Conservation (phyloP, 2,113 vertebrate species). For the Atlantisia rogersi region DNA sequence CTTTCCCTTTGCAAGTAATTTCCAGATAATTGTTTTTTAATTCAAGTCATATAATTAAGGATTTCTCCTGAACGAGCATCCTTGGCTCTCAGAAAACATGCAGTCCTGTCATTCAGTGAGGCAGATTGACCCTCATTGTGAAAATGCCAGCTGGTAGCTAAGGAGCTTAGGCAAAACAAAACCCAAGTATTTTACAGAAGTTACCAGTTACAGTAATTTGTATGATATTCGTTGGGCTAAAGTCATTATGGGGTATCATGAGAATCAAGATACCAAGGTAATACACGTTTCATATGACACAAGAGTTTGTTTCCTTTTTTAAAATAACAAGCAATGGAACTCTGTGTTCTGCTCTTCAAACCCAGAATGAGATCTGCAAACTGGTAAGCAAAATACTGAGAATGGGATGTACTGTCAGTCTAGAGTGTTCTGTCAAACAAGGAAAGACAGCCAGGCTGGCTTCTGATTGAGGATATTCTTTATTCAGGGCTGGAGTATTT, state of each 20-base stretch:
- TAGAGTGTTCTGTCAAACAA: background rate
- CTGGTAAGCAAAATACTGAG: background rate
- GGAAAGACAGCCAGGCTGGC: background rate
- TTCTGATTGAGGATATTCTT: background rate
- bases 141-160: background rate
- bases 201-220: background rate
- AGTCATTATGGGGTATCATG: background rate
- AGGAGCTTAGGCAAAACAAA: background rate
- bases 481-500: background rate
- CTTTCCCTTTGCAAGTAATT: background rate
- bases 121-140: background rate
- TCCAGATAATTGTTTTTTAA: background rate
- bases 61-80: background rate
- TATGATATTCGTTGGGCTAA: background rate
- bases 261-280: background rate
- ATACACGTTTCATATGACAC: background rate
- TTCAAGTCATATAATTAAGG: background rate
- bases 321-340: background rate
- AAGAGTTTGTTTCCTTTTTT: background rate
- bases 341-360: background rate
- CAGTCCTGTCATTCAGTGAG: background rate
- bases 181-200: background rate
- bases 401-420: background rate
- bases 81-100: background rate
- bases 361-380: background rate